Percentiles rank a stretch among this genome's conserved stretches.
These are phyloP conservation scores for Drosophila barbarae DNA, from an alignment of 2,888 invertebrate species.

Conservation along the genomic window DNA sequence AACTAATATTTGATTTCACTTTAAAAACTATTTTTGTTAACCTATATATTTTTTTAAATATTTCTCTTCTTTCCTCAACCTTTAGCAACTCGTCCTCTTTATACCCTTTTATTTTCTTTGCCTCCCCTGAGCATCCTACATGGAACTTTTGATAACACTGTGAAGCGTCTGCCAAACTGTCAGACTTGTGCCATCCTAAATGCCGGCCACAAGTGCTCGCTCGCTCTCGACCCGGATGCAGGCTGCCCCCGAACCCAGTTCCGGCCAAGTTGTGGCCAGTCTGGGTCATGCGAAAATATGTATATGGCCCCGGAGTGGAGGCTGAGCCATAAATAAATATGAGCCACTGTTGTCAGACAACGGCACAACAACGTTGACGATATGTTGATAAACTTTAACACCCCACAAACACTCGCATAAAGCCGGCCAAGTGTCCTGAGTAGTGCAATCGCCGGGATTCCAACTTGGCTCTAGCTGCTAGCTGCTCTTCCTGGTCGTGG, in stretches of 20 bases:
- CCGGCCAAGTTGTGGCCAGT: constrained; percentile 59
- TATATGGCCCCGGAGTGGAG: constrained; percentile 33
- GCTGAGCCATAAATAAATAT: constrained; percentile 71
- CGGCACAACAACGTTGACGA: constrained; percentile 57
- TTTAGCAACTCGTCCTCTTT: too few species aligned
- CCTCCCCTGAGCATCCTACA: background rate
- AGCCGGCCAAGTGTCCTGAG: constrained; percentile 31
- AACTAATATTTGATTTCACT: too few species aligned
- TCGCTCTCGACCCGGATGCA: constrained; percentile 11
- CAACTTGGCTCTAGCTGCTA: background rate
- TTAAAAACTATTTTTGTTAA: background rate
- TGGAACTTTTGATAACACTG: constrained; percentile 52
- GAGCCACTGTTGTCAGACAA: constrained; percentile 56
- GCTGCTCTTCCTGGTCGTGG: constrained; percentile 6
- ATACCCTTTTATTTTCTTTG: background rate
- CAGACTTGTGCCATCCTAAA: constrained; percentile 43
- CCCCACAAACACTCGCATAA: constrained; percentile 40
- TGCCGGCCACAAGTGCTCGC: constrained; percentile 20
- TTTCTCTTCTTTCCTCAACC: accelerated
- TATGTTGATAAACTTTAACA: constrained; percentile 72
- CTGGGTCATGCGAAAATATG: constrained; percentile 31
- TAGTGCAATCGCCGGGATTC: constrained; percentile 17
- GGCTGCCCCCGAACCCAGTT: constrained; percentile 15
- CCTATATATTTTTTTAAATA: background rate
- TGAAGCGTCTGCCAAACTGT: constrained; percentile 68